These are phyloP conservation scores for Junonia oenone DNA, from an alignment of 2,888 invertebrate genomes.

Conservation along the genomic window DNA sequence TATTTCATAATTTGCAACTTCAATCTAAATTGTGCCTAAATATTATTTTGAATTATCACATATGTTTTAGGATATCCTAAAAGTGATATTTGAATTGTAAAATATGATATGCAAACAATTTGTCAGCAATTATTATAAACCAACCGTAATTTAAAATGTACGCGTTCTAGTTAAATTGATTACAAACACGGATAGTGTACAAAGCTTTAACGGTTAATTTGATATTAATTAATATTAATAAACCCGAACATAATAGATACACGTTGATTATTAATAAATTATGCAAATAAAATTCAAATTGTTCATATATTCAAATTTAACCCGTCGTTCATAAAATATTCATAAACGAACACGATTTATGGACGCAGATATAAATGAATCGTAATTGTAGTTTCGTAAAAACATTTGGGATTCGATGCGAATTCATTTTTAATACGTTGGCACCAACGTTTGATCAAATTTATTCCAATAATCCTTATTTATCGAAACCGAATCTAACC, in stretches of 20 bases:
- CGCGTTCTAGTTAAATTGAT: background rate
- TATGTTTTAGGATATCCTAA: background rate
- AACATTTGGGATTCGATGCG: slow-evolving; percentile 5
- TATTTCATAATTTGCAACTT: no score
- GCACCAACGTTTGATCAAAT: background rate
- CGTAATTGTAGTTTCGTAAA: slow-evolving; percentile 12
- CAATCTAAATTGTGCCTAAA: no score
- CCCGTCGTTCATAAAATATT: slow-evolving; percentile 23
- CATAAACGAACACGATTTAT: slow-evolving; percentile 21
- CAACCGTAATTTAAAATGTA: background rate
- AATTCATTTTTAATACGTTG: background rate
- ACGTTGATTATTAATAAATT: slow-evolving; percentile 24
- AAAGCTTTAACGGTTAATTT: slow-evolving; percentile 12
- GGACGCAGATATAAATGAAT: slow-evolving; percentile 13
- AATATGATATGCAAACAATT: background rate
- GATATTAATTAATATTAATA: slow-evolving; percentile 22
- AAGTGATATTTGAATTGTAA: background rate
- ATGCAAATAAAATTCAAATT: slow-evolving; percentile 30
- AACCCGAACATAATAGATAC: slow-evolving; percentile 6
- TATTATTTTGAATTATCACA: background rate
- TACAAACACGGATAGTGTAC: slow-evolving; percentile 4
- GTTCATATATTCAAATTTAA: slow-evolving; percentile 25
- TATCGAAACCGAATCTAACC: background rate
- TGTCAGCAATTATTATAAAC: background rate
- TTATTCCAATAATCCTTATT: background rate